Evolutionary conservation across 1,140 invertebrate species (phyloP), one percentile per base, ranked within the genome.

Genomic region (Acromyrmex heyeri): DNA sequence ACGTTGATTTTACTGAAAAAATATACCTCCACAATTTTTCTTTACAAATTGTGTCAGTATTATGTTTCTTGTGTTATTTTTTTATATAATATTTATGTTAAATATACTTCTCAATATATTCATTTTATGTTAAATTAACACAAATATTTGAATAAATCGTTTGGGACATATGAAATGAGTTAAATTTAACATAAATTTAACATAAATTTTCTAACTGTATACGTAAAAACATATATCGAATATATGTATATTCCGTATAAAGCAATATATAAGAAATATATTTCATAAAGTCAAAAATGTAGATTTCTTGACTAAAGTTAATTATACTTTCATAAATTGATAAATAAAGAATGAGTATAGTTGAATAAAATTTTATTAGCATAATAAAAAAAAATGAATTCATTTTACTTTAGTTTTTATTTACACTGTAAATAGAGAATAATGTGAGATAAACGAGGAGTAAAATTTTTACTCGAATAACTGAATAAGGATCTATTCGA

Each of bases 381-480:
- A 5, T 21, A 38, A 34, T 21, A 57, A 38, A 69, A 48, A 18
- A 18, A 50, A 24, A 12, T 5, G 1, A 55, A 72, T 24, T 55
- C 5, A 18, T 38, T 57, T 38, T 73, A 73, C 10, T 24, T 27
- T 30, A 53, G 10, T 53, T 53, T 61, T 75, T 75, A 24, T 44
- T 75, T 75, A 18, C 16, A 18, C 38, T 44, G 12, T 7, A 38
- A 75, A 75, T 21, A 18, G 5, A n/a, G n/a, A 75, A 75, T 75
- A 24, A 75, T n/a, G 14, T 24, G 55, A 73, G 18, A 59, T 73
- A 59, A 73, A 75, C n/a, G n/a, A 34, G 3, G 10, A 38, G 6
- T 59, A 30, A 59, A 73, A 73, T 21, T 38, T 55, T 73, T 21
- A 38, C 6, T 38, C 18, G 5, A 34, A 8, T 61, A 61, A 38